phyloP scores from a whole-genome alignment of 2,888 invertebrate genomes.

The Tenthredo livida region DNA sequence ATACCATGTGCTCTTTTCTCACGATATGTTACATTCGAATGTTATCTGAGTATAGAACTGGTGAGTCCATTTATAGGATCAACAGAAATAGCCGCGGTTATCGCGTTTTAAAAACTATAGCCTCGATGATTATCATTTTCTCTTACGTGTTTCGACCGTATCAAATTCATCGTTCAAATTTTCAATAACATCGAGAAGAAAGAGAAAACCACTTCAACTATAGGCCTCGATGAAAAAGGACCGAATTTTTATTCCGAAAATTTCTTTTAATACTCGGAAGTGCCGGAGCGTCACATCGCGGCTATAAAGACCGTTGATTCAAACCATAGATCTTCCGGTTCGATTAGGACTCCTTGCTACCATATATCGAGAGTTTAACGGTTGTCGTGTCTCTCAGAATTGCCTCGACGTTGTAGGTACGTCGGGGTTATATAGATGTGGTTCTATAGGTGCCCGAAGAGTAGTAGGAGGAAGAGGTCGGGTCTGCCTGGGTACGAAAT shows the following conservation, averaged over 20 bases:
- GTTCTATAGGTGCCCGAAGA: neutral
- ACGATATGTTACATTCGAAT: neutral
- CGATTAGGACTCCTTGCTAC: neutral
- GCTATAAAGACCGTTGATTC: conserved; percentile 22
- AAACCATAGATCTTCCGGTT: conserved; percentile 17
- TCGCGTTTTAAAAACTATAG: neutral
- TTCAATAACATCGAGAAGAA: too few relatives aligned
- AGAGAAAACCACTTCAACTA: too few relatives aligned
- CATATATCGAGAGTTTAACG: conserved; percentile 16
- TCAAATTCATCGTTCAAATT: too few relatives aligned
- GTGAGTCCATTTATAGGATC: neutral
- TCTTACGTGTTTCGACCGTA: too few relatives aligned
- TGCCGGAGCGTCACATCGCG: neutral
- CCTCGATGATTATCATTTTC: too few relatives aligned
- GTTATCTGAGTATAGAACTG: neutral
- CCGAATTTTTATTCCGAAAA: too few relatives aligned
- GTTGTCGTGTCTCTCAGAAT: conserved; percentile 4
- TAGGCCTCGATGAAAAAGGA: too few relatives aligned
- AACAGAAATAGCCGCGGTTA: neutral
- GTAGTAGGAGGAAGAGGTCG: neutral
- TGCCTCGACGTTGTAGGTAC: conserved; percentile 10
- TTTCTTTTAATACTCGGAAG: neutral
- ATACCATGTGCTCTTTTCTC: neutral
- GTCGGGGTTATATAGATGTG: neutral
- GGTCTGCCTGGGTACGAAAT: conserved; percentile 5